phyloP scores from a whole-genome alignment of 2,113 vertebrate species.

The Petromus typicus region DNA sequence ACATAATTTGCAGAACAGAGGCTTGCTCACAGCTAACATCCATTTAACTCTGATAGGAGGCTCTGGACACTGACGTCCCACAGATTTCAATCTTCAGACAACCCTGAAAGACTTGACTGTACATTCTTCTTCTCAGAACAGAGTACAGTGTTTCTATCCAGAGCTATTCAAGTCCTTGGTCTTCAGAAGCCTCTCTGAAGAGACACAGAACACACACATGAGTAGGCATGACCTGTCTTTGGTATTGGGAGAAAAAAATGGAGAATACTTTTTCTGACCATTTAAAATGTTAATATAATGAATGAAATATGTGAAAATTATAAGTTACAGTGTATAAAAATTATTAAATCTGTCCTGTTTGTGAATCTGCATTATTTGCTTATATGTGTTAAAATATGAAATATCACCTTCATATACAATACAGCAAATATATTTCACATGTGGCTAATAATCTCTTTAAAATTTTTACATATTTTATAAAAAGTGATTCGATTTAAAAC shows the following conservation, averaged over 20 bases:
- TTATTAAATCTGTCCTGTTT: not conserved
- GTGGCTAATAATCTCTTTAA: not conserved
- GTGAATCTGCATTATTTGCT: not conserved
- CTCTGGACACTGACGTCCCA: conserved; percentile 47
- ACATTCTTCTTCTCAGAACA: not conserved
- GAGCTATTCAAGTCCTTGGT: not conserved
- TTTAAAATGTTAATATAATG: conserved; percentile 3
- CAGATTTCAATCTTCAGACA: conserved; percentile 25
- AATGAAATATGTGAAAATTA: not conserved
- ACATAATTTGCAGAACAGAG: conserved; percentile 54
- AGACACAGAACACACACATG: not conserved
- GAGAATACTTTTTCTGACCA: conserved; percentile 10
- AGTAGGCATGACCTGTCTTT: not conserved
- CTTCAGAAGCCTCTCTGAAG: not conserved
- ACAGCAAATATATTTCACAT: not conserved
- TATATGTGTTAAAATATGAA: conserved; percentile 22
- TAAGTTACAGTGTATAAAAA: not conserved
- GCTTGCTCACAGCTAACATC: not conserved
- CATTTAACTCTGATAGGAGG: conserved; percentile 42
- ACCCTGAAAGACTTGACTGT: conserved; percentile 29
- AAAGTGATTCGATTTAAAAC: not conserved
- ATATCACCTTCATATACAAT: not conserved
- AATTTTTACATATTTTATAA: not conserved
- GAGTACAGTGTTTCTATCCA: not conserved
- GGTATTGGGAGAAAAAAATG: not conserved